Base-by-base conservation (phyloP, 1,140 invertebrate genomes). In the Drosophila pruinosa region DNA sequence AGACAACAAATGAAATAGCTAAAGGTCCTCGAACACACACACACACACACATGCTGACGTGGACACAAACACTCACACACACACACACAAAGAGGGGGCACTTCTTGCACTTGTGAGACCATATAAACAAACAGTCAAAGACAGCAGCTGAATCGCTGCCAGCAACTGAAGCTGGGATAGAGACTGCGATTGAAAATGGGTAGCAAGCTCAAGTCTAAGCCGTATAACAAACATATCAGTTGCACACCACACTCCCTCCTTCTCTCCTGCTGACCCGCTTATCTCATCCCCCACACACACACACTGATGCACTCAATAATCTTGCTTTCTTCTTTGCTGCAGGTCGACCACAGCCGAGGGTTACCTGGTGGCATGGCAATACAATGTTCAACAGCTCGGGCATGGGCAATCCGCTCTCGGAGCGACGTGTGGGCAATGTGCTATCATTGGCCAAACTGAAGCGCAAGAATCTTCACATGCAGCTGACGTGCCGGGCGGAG, bases 341-440 rank as follows among this genome's bases (percentile, higher is more conserved):
- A 97, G 96, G 96, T 81, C 94, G 95, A 48, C 96, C 96, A 10
- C 93, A 94, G 31, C 96, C 96, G 0, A 93, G 94, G 52, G 95
- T 97, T 21, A 96, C 95, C 10, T 97, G 96, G 96, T 97, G 96
- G 96, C 94, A 96, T 64, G 95, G 96, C 54, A 95, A 95, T 79
- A 94, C 95, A 3, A 92, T 97, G 1, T 92, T 97, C 38, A 96
- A 96, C 90, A 94, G 95, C 79, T 93, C 93, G 12, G 94, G 92
- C 76, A 39, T 58, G 54, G 80, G 80, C n/a, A 93, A 94, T 70
- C 89, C 93, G 7, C 90, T 95, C n/a, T 93, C 93, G 1, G 93
- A 94, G 57, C 93, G 93, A 7, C 92, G 93, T 54, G 95, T 96
- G 3, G 93, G 93, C 19, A 96, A 96, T 82, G 92, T 95, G 17